Evolutionary conservation across 23 tunicate species (phyloP), one percentile per base, ranked within the genome.

Genomic region (Clavelina lepadiformis): DNA sequence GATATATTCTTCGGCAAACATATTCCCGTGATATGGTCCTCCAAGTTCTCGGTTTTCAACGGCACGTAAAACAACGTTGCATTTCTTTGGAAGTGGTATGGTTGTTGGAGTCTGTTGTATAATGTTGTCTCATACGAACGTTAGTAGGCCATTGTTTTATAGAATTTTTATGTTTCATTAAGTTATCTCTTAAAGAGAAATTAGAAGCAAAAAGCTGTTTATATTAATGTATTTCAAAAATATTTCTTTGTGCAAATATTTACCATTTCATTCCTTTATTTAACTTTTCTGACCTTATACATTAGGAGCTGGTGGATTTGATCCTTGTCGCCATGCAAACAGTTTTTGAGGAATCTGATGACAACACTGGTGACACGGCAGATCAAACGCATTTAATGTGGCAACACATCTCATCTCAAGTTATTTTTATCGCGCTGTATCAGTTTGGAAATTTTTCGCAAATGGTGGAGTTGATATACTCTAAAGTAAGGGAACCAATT

Each of bases 381-480:
- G 51, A 82, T 23, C 69, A 31, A 0, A 63, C 68, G 5, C 69
- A 68, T 62, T 44, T 74, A 20, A 35, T 80, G 50, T 89, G 97
- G 97, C 97, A 81, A 29, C 97, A 89, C 56, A 34, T 89, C 34
- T 68, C 97, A 29, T 36, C 72, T 22, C 97, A 69, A 51, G 69
- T 81, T 33, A 81, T 89, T 29, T 83, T 75, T 35, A 62, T 89
- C 55, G 74, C 76, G 35, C 20, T 75, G 8, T 70, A 46, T 32
- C 82, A 89, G 57, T 58, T 58, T 51, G 75, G 69, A n/a, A 73
- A 64, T 25, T 81, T 89, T 31, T 58, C 89, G 21, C 62, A 58
- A 23, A 62, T 89, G 58, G 82, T 89, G 27, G 89, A 89, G 49
- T 33, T 44, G 24, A 32, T 89, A 1, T 45, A 65, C 58, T 8